These are phyloP conservation scores for Valencia hispanica DNA, from an alignment of 2,797 vertebrate species.

Conservation along the genomic window DNA sequence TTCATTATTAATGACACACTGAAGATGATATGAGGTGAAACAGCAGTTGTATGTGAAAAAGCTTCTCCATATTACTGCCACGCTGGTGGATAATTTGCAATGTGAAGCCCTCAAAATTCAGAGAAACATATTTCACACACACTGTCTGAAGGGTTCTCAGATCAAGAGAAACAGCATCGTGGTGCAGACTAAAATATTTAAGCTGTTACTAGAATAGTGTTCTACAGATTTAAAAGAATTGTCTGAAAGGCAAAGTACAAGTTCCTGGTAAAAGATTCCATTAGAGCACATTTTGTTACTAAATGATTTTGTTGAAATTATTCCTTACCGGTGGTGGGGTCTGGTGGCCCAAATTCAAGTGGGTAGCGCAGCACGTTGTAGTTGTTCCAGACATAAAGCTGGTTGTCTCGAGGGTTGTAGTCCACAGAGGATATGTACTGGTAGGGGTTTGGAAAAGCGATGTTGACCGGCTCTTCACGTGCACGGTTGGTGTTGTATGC, in stretches of 20 bases:
- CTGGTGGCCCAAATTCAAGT: constrained; percentile 89
- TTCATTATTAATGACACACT: constrained; percentile 56
- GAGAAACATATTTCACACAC: constrained; percentile 16
- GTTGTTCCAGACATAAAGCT: constrained; percentile 98
- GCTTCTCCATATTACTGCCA: constrained; percentile 32
- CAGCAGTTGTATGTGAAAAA: constrained; percentile 46
- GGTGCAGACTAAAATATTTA: constrained; percentile 1
- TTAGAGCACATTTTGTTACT: not conserved
- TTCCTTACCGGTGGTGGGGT: constrained; percentile 86
- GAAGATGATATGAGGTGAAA: constrained; percentile 50
- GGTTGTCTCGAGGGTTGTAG: constrained; percentile 96
- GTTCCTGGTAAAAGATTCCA: not conserved
- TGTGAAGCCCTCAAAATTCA: constrained; percentile 36
- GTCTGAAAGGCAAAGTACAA: not conserved
- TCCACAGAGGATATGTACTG: constrained; percentile 94
- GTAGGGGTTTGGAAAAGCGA: constrained; percentile 94
- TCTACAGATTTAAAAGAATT: not conserved
- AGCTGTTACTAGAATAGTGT: not conserved
- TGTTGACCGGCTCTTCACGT: constrained; percentile 84
- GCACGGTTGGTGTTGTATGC: constrained; percentile 92
- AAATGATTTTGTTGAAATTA: not conserved
- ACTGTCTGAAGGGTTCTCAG: constrained; percentile 2
- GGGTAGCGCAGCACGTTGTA: constrained; percentile 91
- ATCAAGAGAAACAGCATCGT: not conserved
- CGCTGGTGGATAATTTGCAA: constrained; percentile 17